These are phyloP conservation scores for Pristionchus maxplancki DNA, from an alignment of 2,888 invertebrate genomes.

Conservation along the genomic window DNA sequence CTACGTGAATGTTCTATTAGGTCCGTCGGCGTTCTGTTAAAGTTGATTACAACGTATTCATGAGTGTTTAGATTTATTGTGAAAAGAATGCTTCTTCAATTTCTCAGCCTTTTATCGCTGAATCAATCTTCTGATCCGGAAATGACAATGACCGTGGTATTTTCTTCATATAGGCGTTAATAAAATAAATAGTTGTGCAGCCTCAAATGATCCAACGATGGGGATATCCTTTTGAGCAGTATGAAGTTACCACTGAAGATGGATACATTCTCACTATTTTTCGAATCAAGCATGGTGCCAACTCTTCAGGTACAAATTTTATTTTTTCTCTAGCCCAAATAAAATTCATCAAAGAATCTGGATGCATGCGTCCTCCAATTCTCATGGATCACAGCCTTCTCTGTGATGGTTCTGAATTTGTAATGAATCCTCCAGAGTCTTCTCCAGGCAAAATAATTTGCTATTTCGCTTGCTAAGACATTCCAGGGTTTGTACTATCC, in stretches of 20 bases:
- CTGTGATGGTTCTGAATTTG: not conserved
- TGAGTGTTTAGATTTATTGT: not conserved
- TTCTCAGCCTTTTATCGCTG: not conserved
- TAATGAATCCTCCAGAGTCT: not conserved
- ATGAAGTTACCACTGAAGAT: conserved; percentile 33
- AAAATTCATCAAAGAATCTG: no score
- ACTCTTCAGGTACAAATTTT: not conserved
- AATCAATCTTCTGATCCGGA: not conserved
- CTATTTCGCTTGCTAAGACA: not conserved
- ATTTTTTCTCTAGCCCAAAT: not conserved
- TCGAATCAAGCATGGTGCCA: not conserved
- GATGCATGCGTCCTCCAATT: not conserved
- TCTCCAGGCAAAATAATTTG: not conserved
- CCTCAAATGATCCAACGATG: conserved; percentile 24
- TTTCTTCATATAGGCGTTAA: not conserved
- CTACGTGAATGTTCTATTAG: not conserved
- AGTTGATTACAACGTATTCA: not conserved
- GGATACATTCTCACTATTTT: conserved; percentile 14
- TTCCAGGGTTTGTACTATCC: not conserved
- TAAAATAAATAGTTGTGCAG: not conserved
- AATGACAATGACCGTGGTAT: conserved; percentile 12
- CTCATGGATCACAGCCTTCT: not conserved
- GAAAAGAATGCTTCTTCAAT: not conserved
- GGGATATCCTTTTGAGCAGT: not conserved
- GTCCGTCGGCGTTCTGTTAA: not conserved